Evolutionary conservation across 2,113 vertebrate genomes (phyloP).

Genomic region (Melozone crissalis): DNA sequence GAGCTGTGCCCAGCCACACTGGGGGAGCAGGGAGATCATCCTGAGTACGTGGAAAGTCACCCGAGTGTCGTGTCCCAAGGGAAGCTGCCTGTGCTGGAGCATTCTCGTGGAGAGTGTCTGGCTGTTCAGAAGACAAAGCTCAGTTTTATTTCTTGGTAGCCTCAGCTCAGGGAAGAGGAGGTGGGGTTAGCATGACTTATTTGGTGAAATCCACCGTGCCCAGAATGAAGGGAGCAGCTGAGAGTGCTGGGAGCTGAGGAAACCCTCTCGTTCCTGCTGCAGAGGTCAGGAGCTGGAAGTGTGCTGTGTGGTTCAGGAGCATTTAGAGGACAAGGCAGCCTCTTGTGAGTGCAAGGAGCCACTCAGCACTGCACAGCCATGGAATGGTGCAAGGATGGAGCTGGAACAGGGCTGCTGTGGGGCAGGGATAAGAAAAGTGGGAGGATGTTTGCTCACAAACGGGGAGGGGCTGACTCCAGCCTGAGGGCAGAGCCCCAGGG

Average conservation of each 20-base stretch:
- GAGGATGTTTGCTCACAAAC: accelerated
- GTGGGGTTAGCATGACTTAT: neutral
- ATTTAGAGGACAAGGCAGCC: neutral
- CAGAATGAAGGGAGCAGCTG: constrained; percentile 10
- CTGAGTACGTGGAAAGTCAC: accelerated
- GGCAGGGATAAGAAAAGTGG: accelerated
- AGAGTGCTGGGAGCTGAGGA: neutral
- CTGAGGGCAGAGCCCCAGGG: accelerated
- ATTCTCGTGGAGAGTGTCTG: neutral
- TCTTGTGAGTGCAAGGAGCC: neutral
- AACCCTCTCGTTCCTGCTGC: neutral
- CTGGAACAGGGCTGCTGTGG: neutral
- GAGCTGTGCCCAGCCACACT: neutral
- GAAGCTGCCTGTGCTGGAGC: neutral
- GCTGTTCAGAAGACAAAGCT: neutral
- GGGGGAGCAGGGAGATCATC: neutral
- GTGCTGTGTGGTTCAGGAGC: neutral
- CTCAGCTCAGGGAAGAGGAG: neutral
- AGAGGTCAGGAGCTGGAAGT: neutral
- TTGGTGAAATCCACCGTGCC: neutral
- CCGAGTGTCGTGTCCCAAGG: neutral
- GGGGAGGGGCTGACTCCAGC: neutral
- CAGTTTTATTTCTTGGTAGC: neutral
- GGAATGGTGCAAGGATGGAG: neutral
- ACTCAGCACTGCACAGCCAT: accelerated